Conservation (phyloP, 30 jellyfish, hydroid and myxozoan genomes). For the Pseudorhiza aurosa region DNA sequence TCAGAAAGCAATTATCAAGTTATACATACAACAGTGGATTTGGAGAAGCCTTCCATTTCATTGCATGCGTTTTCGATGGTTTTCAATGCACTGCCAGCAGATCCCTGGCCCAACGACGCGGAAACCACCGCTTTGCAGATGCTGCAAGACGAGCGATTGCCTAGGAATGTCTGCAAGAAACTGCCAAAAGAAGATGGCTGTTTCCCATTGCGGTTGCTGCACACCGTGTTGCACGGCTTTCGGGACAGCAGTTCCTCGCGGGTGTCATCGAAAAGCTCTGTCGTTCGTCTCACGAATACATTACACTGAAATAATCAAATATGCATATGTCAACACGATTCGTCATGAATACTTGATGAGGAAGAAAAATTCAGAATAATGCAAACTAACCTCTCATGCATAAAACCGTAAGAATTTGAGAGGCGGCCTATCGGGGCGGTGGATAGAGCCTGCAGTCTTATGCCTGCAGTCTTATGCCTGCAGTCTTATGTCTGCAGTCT, state of each 20-base stretch:
- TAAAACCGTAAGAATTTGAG: no score
- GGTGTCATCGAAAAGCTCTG: conserved; percentile 3
- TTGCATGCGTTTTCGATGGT: not conserved
- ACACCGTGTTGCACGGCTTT: conserved; percentile 11
- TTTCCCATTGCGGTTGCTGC: not conserved
- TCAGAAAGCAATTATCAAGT: no score
- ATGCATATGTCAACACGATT: no score
- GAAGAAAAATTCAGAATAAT: no score
- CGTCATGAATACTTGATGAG: no score
- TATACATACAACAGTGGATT: no score
- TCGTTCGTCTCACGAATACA: conserved; percentile 8
- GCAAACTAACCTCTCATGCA: no score
- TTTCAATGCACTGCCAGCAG: not conserved
- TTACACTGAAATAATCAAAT: conserved; percentile 19
- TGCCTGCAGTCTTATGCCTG: no score
- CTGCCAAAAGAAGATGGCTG: not conserved
- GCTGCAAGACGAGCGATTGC: conserved; percentile 14
- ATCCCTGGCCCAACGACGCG: conserved; percentile 1
- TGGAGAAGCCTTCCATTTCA: not conserved
- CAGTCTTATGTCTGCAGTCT: no score
- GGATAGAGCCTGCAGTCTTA: no score
- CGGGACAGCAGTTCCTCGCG: conserved; percentile 3
- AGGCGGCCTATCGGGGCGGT: no score
- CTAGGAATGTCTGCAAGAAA: not conserved
- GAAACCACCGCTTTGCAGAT: conserved; percentile 34